Percentiles rank a stretch among this genome's conserved stretches.
phyloP scores from a whole-genome alignment of 2,797 vertebrate species.

The Chelon auratus region DNA sequence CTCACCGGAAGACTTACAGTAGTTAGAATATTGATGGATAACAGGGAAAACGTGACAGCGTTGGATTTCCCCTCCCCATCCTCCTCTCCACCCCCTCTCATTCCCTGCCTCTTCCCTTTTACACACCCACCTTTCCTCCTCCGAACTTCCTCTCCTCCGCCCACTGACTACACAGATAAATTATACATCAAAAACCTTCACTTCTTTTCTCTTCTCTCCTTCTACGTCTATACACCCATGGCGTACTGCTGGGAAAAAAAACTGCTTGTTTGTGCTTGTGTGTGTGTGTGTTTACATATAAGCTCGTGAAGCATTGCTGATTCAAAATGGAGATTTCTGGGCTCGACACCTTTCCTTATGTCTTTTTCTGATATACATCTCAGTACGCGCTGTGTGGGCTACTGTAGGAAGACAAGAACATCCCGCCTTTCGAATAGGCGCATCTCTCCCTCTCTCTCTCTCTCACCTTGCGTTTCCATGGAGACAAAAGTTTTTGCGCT shows the following conservation, averaged over 20 bases:
- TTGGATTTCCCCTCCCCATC: slow-evolving; percentile 39
- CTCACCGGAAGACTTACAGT: slow-evolving; percentile 25
- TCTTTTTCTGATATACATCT: slow-evolving; percentile 36
- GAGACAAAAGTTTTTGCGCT: slow-evolving; percentile 78
- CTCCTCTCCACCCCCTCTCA: slow-evolving; percentile 7
- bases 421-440: slow-evolving; percentile 53
- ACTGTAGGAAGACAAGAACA: slow-evolving; percentile 51
- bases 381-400: slow-evolving; percentile 54
- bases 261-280: slow-evolving; percentile 8
- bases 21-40: slow-evolving; percentile 46
- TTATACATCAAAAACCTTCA: slow-evolving; percentile 77
- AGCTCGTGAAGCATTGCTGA: slow-evolving; percentile 4
- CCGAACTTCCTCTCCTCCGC: slow-evolving; percentile 50
- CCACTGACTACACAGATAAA: slow-evolving; percentile 71
- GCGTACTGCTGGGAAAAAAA: slow-evolving; percentile 24
- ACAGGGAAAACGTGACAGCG: slow-evolving; percentile 44
- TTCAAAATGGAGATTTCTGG: slow-evolving; percentile 24
- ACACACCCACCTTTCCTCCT: slow-evolving; percentile 52
- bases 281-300: not conserved
- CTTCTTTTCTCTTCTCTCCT: slow-evolving; percentile 39
- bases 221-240: slow-evolving; percentile 28
- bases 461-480: slow-evolving; percentile 77
- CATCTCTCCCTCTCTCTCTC: slow-evolving; percentile 42
- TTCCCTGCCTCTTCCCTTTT: slow-evolving; percentile 32
- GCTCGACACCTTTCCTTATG: not conserved